Conservation (phyloP, 2,888 invertebrate species). For the Lasius fuliginosus region DNA sequence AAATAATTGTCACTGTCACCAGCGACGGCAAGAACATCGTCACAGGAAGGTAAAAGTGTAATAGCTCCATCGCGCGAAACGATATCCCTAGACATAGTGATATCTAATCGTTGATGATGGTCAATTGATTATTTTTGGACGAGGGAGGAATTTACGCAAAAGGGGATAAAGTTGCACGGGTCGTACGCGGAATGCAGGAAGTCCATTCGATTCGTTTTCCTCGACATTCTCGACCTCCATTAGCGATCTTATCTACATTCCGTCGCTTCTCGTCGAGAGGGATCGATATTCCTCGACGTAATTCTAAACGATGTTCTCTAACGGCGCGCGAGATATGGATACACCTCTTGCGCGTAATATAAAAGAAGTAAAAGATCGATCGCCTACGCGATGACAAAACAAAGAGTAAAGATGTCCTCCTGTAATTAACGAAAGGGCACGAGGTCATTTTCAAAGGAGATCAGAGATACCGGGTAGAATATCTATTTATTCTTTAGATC, state of each 20-base stretch:
- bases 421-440: constrained; percentile 47
- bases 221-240: not conserved
- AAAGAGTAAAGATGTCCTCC: constrained; percentile 47
- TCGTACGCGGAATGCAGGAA: too few relatives aligned
- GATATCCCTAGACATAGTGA: not conserved
- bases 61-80: not conserved
- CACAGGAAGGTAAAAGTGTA: constrained; percentile 89
- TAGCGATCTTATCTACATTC: constrained; percentile 19
- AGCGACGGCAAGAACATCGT: constrained; percentile 90
- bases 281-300: constrained; percentile 29
- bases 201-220: not conserved
- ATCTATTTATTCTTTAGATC: too few relatives aligned
- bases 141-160: not conserved
- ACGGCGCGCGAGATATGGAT: constrained; percentile 15
- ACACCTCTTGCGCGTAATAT: constrained; percentile 7
- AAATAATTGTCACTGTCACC: constrained; percentile 89
- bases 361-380: constrained; percentile 43
- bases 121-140: not conserved
- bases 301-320: constrained; percentile 28
- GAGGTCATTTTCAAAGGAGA: constrained; percentile 42
- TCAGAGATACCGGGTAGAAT: constrained; percentile 34
- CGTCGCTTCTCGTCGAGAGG: not conserved
- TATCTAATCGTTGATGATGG: not conserved
- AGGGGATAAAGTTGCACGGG: not conserved
- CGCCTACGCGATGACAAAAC: constrained; percentile 37